A percentile compares a stretch with the other conserved stretches of the same genome.
Evolutionary conservation across 2,888 invertebrate genomes (phyloP).

Genomic region (Lepidocyrtinus sp.): DNA sequence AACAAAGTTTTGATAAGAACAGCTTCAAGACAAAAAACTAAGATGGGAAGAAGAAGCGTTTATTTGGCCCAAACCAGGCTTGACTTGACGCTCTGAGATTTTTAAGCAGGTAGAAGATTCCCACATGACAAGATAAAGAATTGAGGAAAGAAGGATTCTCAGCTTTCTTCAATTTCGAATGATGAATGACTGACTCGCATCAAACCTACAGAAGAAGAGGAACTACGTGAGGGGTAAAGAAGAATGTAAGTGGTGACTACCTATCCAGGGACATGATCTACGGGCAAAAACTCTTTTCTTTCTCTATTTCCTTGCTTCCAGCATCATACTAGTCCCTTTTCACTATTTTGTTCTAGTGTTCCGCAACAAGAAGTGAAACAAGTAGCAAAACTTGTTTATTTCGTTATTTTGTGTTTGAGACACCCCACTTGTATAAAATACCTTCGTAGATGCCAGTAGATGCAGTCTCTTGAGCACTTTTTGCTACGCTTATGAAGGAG

Average conservation of each 20-base stretch:
- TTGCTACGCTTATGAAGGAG: no score
- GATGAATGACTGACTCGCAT: conserved; percentile 55
- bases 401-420: no score
- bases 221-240: neutral
- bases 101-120: neutral
- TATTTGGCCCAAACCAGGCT: no score
- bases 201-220: conserved; percentile 6
- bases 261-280: neutral
- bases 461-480: no score
- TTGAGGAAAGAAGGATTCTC: conserved; percentile 3
- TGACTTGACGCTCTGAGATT: neutral
- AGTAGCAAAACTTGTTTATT: no score
- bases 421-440: no score
- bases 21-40: neutral
- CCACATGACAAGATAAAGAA: conserved; percentile 1
- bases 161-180: conserved; percentile 50
- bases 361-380: no score
- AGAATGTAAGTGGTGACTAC: conserved; percentile 18
- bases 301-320: no score
- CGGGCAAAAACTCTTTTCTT: no score
- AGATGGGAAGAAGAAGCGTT: neutral
- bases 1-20: conserved; percentile 34
- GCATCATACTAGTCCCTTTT: no score
- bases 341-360: no score
- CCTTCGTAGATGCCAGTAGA: no score